Base-by-base conservation (phyloP, 1,140 invertebrate genomes). In the Epicauta chinensis region DNA sequence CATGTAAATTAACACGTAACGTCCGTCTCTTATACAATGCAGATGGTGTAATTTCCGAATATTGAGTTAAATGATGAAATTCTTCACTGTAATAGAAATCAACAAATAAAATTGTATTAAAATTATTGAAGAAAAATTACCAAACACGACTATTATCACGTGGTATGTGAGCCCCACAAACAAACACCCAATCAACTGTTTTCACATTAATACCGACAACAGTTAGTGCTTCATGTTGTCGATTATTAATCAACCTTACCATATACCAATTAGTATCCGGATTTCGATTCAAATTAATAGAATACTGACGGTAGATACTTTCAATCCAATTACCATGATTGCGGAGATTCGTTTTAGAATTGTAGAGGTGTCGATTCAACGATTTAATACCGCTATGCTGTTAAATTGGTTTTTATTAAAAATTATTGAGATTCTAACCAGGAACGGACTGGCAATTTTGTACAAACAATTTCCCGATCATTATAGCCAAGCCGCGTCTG, bases 141-240 rank as follows among this genome's bases (percentile, higher is more conserved):
- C 85, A 87, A 64, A 80, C 72, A 70, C 78, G 74, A 44, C 75
- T 71, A 5, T 73, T 67, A 15, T 69, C 71, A 46, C 75, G 65
- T 12, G 76, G 61, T 10, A 64, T 67, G 38, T 75, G 74, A 3
- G 82, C 80, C 29, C 75, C 74, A 65, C 86, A 90, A 13, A 78
- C 81, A 64, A 82, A 89, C 13, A 89, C 65, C 86, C 86, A 89
- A 57, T 87, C 80, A 37, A 71, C 75, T 13, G 75, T 73, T 56
- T 81, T 75, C 5, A 86, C 72, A 66, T 84, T 82, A 2, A 80
- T 63, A 2, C 77, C 68, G 59, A 85, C 76, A 6, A 87, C 42
- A 2, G 75, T 75, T 1, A 80, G 69, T 30, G 72, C 70, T 59
- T 78, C 68, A 60, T 81, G 73, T 51, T 75, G 73, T 2, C 74